phyloP scores from a whole-genome alignment of 2,888 invertebrate species.

The Euzetes globulus region DNA sequence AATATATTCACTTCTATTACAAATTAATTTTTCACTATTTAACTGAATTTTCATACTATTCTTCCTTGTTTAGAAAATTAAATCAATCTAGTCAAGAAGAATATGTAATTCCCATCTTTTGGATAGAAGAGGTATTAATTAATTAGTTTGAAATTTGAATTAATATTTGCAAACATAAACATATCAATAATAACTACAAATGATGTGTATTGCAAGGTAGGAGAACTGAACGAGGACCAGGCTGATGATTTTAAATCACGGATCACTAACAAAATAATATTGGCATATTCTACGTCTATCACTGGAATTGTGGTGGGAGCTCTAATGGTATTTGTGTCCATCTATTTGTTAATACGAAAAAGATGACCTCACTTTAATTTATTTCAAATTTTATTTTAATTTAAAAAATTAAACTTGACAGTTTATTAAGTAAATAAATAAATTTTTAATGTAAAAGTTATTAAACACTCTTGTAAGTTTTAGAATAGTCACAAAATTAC shows the following conservation, averaged over 20 bases:
- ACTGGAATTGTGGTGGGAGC: neutral
- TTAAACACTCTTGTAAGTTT: no score
- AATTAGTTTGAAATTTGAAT: no score
- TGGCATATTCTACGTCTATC: neutral
- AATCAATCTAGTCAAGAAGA: neutral
- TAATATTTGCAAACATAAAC: no score
- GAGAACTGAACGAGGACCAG: neutral
- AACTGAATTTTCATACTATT: no score
- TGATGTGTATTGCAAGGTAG: neutral
- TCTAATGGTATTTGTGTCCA: neutral
- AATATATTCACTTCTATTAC: neutral
- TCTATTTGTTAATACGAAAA: neutral
- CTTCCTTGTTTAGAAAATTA: no score
- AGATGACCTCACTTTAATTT: neutral
- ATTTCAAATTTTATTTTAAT: no score
- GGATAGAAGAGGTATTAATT: slow-evolving; percentile 14
- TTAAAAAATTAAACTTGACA: no score
- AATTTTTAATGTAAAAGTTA: no score
- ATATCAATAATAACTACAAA: no score
- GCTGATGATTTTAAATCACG: slow-evolving; percentile 1
- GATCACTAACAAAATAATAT: neutral
- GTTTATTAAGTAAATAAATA: no score
- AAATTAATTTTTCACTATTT: no score
- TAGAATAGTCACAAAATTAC: no score
- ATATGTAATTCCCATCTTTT: neutral